Percentiles rank a stretch among this genome's conserved stretches.
These are phyloP conservation scores for Trichonephila inaurata DNA, from an alignment of 1,140 invertebrate genomes.

Conservation along the genomic window DNA sequence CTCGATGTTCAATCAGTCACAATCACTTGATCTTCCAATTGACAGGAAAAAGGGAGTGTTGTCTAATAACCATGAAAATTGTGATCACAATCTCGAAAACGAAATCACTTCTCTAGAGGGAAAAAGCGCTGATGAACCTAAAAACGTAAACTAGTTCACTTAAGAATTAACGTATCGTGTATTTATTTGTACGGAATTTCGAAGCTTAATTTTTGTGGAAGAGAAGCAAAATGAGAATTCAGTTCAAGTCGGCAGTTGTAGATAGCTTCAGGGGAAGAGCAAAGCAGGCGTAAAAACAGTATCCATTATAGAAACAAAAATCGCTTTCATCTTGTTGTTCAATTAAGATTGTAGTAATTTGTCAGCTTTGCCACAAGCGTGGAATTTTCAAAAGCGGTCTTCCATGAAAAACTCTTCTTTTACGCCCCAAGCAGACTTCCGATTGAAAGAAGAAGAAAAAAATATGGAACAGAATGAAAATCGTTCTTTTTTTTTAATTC, in stretches of 20 bases:
- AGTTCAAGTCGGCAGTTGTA: neutral
- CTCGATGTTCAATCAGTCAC: too few relatives aligned
- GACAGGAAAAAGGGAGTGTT: neutral
- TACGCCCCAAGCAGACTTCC: neutral
- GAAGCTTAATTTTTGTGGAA: neutral
- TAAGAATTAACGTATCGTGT: neutral
- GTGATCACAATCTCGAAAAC: neutral
- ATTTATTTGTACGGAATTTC: neutral
- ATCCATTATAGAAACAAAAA: neutral
- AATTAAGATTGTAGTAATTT: constrained; percentile 8
- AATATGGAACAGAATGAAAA: neutral
- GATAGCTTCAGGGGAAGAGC: neutral
- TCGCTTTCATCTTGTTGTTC: neutral
- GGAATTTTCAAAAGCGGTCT: neutral
- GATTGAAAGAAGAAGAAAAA: neutral
- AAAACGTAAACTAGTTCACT: neutral
- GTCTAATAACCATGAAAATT: neutral
- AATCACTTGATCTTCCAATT: neutral
- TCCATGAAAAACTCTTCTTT: constrained; percentile 17
- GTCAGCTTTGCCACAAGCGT: neutral
- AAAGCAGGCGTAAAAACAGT: neutral
- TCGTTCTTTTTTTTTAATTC: neutral
- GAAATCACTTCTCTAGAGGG: neutral
- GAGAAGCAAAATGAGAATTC: neutral
- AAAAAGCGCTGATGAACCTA: neutral